phyloP scores from a whole-genome alignment of 64 coral and sea anemone species.

The Astreopora myriophthalma region DNA sequence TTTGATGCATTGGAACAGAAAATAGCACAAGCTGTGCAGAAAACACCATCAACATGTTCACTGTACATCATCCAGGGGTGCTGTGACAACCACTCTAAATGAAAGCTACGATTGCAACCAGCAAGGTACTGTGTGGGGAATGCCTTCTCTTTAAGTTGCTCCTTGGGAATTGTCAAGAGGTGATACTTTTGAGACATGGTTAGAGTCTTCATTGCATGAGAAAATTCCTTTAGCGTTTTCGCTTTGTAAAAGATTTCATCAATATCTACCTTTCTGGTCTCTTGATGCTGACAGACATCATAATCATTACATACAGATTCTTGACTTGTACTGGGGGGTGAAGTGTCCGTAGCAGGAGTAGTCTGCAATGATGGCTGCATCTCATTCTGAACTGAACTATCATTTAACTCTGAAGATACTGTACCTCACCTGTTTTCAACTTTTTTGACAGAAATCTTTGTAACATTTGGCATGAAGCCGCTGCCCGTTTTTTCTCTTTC shows the following conservation, averaged over 20 bases:
- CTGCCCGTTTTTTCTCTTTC: slow-evolving; percentile 72
- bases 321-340: slow-evolving; percentile 14
- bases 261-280: slow-evolving; percentile 3
- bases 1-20: slow-evolving; percentile 39
- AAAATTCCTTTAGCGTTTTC: slow-evolving; percentile 54
- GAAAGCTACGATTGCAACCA: slow-evolving; percentile 22
- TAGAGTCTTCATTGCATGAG: slow-evolving; percentile 24
- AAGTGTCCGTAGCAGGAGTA: slow-evolving; percentile 7
- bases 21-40: slow-evolving; percentile 54
- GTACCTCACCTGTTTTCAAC: slow-evolving; percentile 16
- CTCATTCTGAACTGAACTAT: slow-evolving; percentile 5
- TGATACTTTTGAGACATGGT: slow-evolving; percentile 35
- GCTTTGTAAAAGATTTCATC: slow-evolving; percentile 38
- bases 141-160: slow-evolving; percentile 13
- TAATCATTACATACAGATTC: slow-evolving; percentile 8
- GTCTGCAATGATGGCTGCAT: slow-evolving; percentile 31
- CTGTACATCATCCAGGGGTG: slow-evolving; percentile 69
- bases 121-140: slow-evolving; percentile 17
- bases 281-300: slow-evolving; percentile 29
- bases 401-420: slow-evolving; percentile 42
- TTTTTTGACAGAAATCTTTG: slow-evolving; percentile 46
- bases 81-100: slow-evolving; percentile 51
- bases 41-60: slow-evolving; percentile 4
- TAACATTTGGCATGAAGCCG: slow-evolving; percentile 59
- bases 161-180: slow-evolving; percentile 29